phyloP scores from a whole-genome alignment of 2,797 vertebrate species.

The Dromococcyx pavoninus region DNA sequence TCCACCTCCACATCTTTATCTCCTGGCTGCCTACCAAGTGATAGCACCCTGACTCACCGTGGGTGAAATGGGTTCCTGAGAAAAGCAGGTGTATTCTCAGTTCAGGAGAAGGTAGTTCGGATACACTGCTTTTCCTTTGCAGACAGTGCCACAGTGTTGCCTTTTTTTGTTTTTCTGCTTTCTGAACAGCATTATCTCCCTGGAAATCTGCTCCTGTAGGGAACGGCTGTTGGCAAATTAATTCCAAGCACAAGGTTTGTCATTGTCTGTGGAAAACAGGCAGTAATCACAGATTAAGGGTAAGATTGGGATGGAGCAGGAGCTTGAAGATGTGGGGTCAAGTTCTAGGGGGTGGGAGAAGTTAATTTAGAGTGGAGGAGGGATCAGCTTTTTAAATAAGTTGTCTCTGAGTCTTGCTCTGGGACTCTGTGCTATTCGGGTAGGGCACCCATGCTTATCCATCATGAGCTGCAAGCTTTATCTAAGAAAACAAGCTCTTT shows the following conservation, averaged over 20 bases:
- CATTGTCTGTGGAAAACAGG: background rate
- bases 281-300: background rate
- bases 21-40: background rate
- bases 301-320: background rate
- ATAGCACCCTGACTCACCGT: background rate
- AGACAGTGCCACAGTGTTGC: background rate
- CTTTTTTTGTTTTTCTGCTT: background rate
- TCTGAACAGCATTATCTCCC: background rate
- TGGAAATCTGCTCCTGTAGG: rapidly evolving
- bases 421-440: background rate
- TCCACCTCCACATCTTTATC: background rate
- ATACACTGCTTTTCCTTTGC: background rate
- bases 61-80: background rate
- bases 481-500: background rate
- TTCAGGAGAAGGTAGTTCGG: background rate
- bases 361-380: background rate
- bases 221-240: background rate
- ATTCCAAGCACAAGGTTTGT: background rate
- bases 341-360: background rate
- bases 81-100: background rate
- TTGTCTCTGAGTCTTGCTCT: background rate
- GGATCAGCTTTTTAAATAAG: background rate
- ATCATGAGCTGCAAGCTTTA: background rate
- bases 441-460: background rate
- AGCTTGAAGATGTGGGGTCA: background rate